Conservation (phyloP, 2,888 invertebrate genomes). For the Hirtodrosophila confusa region DNA sequence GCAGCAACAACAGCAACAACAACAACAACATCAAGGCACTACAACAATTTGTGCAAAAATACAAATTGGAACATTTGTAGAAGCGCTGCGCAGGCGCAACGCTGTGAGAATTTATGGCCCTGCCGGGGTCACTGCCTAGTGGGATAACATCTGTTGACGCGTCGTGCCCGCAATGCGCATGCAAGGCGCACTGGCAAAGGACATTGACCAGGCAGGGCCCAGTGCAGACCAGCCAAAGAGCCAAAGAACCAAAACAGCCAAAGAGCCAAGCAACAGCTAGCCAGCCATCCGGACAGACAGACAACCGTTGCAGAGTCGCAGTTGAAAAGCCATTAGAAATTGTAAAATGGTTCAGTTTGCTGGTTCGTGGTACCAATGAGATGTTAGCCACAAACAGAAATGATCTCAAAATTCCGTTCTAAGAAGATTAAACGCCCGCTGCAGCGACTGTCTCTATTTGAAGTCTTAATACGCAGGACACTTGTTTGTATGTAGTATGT, state of each 20-base stretch:
- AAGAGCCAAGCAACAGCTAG: slow-evolving; percentile 18
- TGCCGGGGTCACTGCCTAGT: slow-evolving; percentile 72
- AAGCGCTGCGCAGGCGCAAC: slow-evolving; percentile 43
- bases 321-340: slow-evolving; percentile 61
- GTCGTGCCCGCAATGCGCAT: slow-evolving; percentile 76
- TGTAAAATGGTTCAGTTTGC: slow-evolving; percentile 47
- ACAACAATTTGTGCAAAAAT: slow-evolving; percentile 78
- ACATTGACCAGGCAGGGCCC: slow-evolving; percentile 67
- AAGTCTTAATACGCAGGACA: slow-evolving; percentile 38
- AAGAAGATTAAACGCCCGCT: slow-evolving; percentile 7
- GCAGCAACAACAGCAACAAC: slow-evolving; percentile 25
- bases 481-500: slow-evolving; percentile 8
- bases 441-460: neutral
- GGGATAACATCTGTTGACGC: slow-evolving; percentile 79
- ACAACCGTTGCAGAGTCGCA: slow-evolving; percentile 44
- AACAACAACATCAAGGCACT: slow-evolving; percentile 30
- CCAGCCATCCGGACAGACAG: slow-evolving; percentile 8
- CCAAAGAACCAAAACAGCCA: slow-evolving; percentile 8
- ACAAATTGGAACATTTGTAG: slow-evolving; percentile 80
- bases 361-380: neutral
- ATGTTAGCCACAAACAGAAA: slow-evolving; percentile 23
- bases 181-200: slow-evolving; percentile 67
- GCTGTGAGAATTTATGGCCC: slow-evolving; percentile 80
- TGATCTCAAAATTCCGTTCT: slow-evolving; percentile 27
- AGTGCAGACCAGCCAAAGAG: slow-evolving; percentile 11